Evolutionary conservation across 1,140 invertebrate species (phyloP), one percentile per base, ranked within the genome.

Genomic region (Triops longicaudatus): DNA sequence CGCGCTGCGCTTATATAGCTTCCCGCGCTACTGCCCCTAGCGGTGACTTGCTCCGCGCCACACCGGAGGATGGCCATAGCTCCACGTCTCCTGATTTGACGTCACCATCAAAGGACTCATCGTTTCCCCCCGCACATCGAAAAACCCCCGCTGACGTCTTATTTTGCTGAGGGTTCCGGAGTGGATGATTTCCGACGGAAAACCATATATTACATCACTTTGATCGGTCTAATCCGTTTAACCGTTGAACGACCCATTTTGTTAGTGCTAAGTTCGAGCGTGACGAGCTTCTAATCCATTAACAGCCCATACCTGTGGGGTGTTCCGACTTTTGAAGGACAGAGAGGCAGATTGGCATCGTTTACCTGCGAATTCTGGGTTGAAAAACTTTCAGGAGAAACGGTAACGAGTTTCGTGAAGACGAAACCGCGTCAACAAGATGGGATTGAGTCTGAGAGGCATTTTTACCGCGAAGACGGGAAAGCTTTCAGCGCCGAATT

Each of bases 51-150:
- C 14, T 17, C 22, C 14, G 14, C 14, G 50, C 50, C 22, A 22
- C 43, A 12, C 11, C 43, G 17, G 22, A 7, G 31, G 31, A 37
- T 37, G 31, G 31, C 7, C 31, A 7, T 37, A 37, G 31, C 7
- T 63, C 50, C 50, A 63, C 50, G 50, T 63, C 50, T 63, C 50
- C 50, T 63, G 10, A 63, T 63, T 63, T 63, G 50, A 63, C 50
- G 50, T 63, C 50, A 63, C 31, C 31, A 2, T 0, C 50, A 14
- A 22, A 63, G 50, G 50, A 63, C 17, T 63, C 50, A 63, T 63
- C 50, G 4, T 17, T 22, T 63, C 50, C 31, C 31, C 2, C 31
- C 31, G 2, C 31, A 7, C 31, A 37, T 4, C 31, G 7, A n/a
- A 63, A 63, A 63, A 63, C 14, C 50, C 50, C 50, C 17, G 50